phyloP scores from a whole-genome alignment of 2,888 invertebrate species.

The Eupsilia transversa region DNA sequence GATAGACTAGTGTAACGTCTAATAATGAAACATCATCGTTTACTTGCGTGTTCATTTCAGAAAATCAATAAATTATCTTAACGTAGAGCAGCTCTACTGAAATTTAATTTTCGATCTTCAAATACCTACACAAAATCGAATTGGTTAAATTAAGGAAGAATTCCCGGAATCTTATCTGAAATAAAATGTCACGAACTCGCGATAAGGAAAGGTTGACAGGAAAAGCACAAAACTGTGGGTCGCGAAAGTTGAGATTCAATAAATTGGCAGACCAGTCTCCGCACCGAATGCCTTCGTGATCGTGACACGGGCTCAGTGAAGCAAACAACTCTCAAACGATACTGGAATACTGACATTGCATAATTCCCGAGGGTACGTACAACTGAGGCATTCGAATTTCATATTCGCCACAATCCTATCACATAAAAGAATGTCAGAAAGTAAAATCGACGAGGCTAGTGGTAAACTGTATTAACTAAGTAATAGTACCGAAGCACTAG shows the following conservation, averaged over 20 bases:
- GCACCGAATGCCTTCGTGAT: constrained; percentile 36
- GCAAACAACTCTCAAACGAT: constrained; percentile 44
- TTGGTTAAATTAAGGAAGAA: constrained; percentile 12
- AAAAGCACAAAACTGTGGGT: constrained; percentile 37
- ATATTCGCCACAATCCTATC: constrained; percentile 41
- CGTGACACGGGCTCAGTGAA: constrained; percentile 46
- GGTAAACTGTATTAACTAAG: not conserved
- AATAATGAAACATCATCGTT: constrained; percentile 43
- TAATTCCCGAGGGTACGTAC: constrained; percentile 33
- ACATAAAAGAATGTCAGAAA: constrained; percentile 3
- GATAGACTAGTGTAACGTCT: constrained; percentile 21
- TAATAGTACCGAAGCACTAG: not conserved
- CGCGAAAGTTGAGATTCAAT: constrained; percentile 45
- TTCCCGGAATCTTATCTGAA: constrained; percentile 20
- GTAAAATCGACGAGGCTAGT: not conserved
- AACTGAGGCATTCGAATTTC: constrained; percentile 32
- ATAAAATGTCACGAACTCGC: constrained; percentile 39
- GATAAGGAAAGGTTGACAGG: constrained; percentile 33
- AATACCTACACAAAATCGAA: constrained; percentile 7
- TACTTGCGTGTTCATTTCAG: constrained; percentile 41
- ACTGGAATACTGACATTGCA: constrained; percentile 49
- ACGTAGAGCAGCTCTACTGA: constrained; percentile 2
- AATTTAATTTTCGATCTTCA: constrained; percentile 17
- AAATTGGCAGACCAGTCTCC: constrained; percentile 36
- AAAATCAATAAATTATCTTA: constrained; percentile 25